Percentiles rank a stretch among this genome's conserved stretches.
Evolutionary conservation across 2,888 invertebrate genomes (phyloP).

Genomic region (Brachypalpus laphriformis): DNA sequence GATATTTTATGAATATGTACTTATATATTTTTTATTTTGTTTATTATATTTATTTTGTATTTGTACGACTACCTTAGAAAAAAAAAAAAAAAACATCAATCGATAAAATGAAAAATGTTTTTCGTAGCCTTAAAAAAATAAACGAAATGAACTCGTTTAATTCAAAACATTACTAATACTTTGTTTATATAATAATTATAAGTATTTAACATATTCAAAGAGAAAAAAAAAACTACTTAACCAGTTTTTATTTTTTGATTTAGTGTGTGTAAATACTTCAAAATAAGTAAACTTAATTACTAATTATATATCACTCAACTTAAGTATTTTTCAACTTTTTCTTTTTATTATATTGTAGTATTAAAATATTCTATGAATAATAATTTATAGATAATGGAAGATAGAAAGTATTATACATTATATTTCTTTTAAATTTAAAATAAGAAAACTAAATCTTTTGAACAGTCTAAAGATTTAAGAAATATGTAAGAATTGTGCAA

Average conservation of each 20-base stretch:
- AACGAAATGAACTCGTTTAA: conserved; percentile 42
- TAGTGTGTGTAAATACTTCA: conserved; percentile 36
- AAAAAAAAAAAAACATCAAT: conserved; percentile 26
- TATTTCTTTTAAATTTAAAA: neutral
- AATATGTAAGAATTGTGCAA: conserved; percentile 1
- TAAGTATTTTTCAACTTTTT: conserved; percentile 41
- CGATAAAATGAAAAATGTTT: conserved; percentile 35
- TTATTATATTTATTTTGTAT: conserved; percentile 45
- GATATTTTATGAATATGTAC: conserved; percentile 32
- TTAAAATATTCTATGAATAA: conserved; percentile 21
- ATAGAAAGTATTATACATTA: neutral
- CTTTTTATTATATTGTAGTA: neutral
- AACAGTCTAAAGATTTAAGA: neutral
- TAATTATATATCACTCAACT: conserved; percentile 71
- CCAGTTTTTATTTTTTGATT: neutral
- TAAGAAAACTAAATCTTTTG: neutral
- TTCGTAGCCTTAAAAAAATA: neutral
- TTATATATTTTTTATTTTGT: conserved; percentile 23
- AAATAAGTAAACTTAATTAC: conserved; percentile 57
- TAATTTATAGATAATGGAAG: conserved; percentile 49
- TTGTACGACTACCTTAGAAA: conserved; percentile 20
- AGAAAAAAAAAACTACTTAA: conserved; percentile 3
- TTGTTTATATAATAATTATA: conserved; percentile 9
- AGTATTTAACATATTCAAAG: conserved; percentile 22
- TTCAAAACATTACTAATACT: conserved; percentile 45